Conservation (phyloP, 2,797 vertebrate species). For the Sebastes flavidus region DNA sequence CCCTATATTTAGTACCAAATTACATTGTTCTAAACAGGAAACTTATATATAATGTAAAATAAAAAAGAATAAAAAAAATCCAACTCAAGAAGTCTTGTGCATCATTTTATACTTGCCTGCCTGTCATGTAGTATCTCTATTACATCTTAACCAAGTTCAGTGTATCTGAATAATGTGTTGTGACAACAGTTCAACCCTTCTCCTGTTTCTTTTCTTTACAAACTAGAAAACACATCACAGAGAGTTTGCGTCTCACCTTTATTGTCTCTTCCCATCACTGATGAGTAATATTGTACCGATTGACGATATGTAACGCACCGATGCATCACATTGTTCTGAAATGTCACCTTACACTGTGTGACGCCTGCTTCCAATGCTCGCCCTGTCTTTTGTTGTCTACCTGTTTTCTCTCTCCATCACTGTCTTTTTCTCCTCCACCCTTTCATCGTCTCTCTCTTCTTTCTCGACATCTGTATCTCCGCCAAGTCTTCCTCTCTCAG, state of each 20-base stretch:
- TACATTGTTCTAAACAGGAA: no score
- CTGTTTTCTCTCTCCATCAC: background rate
- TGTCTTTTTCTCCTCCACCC: background rate
- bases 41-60: no score
- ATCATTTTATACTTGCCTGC: background rate
- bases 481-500: no score
- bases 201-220: background rate
- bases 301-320: conserved; percentile 12
- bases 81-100: no score
- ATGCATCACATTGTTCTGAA: conserved; percentile 31
- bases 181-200: background rate
- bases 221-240: background rate
- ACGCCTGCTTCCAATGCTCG: background rate
- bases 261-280: conserved; percentile 39
- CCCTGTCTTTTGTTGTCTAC: background rate
- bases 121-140: background rate
- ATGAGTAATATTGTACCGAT: conserved; percentile 14
- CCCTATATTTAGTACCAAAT: no score
- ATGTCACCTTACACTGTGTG: conserved; percentile 25
- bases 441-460: background rate
- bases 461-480: background rate
- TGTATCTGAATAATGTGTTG: background rate
- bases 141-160: background rate
- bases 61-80: no score
- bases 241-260: background rate